A percentile compares a stretch with the other conserved stretches of the same genome.
These are phyloP conservation scores for Brachyalestes nurse DNA, from an alignment of 2,797 vertebrate genomes.

Conservation along the genomic window DNA sequence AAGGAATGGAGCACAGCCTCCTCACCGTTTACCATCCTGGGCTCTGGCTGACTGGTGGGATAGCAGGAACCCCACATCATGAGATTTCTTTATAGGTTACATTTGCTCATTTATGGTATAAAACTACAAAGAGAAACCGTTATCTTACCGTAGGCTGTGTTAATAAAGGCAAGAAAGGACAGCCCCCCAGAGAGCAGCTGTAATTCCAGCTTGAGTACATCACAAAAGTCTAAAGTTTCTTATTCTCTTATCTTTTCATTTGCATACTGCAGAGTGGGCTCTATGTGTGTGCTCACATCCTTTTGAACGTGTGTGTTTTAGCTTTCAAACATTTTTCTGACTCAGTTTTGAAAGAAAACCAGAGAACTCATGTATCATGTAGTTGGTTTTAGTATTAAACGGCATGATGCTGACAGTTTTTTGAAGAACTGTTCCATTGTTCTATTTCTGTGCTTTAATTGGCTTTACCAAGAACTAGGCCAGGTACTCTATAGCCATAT, in stretches of 20 bases:
- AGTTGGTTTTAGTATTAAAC: neutral
- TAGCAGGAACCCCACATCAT: neutral
- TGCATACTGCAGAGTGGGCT: neutral
- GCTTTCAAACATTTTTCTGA: too few species aligned
- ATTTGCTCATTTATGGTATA: neutral
- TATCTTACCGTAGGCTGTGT: neutral
- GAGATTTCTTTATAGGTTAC: neutral
- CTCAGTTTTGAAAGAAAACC: too few species aligned
- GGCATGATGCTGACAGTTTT: neutral
- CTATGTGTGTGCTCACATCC: neutral
- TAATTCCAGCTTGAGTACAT: neutral
- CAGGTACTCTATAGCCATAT: too few species aligned
- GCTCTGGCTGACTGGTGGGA: neutral
- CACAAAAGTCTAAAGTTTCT: neutral
- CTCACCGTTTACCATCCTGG: neutral
- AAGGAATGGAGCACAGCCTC: too few species aligned
- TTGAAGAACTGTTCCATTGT: too few species aligned
- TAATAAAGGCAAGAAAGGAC: neutral
- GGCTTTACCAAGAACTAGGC: too few species aligned
- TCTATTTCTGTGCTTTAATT: too few species aligned
- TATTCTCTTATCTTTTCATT: neutral
- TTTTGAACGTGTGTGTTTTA: too few species aligned
- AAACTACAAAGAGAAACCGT: neutral
- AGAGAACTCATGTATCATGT: neutral
- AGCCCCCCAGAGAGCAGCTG: neutral